Conservation (phyloP, 53 echinoderm and acorn worm genomes). For the Henricia sp. region DNA sequence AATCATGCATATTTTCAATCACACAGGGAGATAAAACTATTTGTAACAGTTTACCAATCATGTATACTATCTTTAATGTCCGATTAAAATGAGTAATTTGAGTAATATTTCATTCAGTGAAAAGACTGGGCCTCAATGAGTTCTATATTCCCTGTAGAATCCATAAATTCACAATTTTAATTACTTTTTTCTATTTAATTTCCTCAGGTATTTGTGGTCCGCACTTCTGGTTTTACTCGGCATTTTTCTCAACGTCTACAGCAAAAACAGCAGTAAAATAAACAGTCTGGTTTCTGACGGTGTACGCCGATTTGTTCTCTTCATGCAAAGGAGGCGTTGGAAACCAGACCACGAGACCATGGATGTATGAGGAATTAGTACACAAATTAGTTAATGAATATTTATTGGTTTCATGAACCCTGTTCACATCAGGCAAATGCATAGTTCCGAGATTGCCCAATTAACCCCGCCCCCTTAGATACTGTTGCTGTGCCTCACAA, state of each 20-base stretch:
- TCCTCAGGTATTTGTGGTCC: slow-evolving; percentile 94
- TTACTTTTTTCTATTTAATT: not conserved
- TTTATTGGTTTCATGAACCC: too few relatives aligned
- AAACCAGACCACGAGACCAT: not conserved
- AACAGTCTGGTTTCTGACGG: slow-evolving; percentile 50
- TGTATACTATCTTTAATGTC: too few relatives aligned
- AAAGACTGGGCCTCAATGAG: not conserved
- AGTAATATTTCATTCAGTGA: not conserved
- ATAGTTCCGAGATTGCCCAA: too few relatives aligned
- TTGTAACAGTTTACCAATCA: too few relatives aligned
- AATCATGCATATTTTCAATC: too few relatives aligned
- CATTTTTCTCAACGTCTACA: slow-evolving; percentile 96
- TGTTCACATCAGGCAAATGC: too few relatives aligned
- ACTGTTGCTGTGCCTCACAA: too few relatives aligned
- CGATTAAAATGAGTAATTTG: not conserved
- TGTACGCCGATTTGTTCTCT: slow-evolving; percentile 26
- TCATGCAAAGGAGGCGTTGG: slow-evolving; percentile 21
- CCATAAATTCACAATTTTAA: not conserved
- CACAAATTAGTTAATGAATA: too few relatives aligned
- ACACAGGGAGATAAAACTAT: too few relatives aligned
- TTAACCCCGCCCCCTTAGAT: too few relatives aligned
- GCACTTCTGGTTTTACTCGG: slow-evolving; percentile 86
- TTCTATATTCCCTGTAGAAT: not conserved
- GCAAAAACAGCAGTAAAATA: slow-evolving; percentile 79
- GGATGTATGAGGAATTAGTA: slow-evolving; percentile 24